phyloP scores from a whole-genome alignment of 2,113 vertebrate species.

The Trogon melanurus region DNA sequence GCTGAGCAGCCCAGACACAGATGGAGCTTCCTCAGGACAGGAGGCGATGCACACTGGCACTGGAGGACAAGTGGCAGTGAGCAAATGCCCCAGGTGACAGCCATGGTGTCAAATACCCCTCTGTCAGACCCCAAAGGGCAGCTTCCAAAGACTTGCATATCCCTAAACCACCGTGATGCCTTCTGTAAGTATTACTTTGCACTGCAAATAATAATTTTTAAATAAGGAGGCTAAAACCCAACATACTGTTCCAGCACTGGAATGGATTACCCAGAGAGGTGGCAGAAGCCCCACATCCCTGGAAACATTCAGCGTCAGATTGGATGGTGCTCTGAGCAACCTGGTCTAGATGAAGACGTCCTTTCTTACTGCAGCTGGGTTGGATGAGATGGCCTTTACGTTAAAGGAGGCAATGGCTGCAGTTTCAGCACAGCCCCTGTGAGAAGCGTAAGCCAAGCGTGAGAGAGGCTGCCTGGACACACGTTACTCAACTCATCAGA shows the following conservation, averaged over 20 bases:
- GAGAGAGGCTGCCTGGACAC: neutral
- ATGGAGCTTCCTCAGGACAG: neutral
- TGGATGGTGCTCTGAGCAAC: too few species aligned
- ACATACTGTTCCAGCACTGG: too few species aligned
- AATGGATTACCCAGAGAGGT: too few species aligned
- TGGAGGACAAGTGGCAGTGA: neutral
- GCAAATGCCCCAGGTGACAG: neutral
- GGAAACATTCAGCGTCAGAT: too few species aligned
- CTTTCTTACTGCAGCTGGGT: too few species aligned
- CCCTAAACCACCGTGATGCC: neutral
- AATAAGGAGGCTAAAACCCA: neutral
- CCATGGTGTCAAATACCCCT: neutral
- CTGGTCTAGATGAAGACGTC: too few species aligned
- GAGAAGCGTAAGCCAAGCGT: neutral
- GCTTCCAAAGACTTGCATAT: neutral
- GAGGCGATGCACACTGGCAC: rapidly evolving
- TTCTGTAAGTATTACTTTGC: neutral
- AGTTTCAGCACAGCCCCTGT: neutral
- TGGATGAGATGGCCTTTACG: neutral
- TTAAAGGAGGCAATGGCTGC: neutral
- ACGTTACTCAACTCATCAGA: rapidly evolving
- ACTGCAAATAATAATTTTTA: neutral
- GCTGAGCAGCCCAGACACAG: neutral
- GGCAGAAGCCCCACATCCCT: too few species aligned
- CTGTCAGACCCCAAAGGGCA: neutral